phyloP scores from a whole-genome alignment of 2,113 vertebrate genomes.

The Apaloderma vittatum region DNA sequence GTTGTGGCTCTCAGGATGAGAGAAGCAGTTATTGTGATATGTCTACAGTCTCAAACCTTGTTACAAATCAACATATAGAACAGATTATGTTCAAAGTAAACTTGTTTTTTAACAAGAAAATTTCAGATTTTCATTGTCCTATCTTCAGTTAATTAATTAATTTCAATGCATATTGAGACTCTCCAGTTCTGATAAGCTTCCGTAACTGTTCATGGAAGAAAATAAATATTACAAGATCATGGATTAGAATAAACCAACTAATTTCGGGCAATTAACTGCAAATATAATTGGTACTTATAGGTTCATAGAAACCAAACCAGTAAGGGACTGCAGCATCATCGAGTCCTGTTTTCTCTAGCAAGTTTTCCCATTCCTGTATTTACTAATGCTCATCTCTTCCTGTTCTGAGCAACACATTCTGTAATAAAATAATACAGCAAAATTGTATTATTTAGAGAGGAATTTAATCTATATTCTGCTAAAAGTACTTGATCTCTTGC shows the following conservation, averaged over 20 bases:
- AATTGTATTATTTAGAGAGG: background rate
- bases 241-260: background rate
- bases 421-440: background rate
- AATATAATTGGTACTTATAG: too few species aligned
- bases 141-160: background rate
- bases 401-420: too few species aligned
- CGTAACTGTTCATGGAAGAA: background rate
- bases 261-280: background rate
- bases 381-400: too few species aligned
- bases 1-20: fast-evolving
- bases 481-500: background rate
- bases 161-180: background rate
- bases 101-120: background rate
- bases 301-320: too few species aligned
- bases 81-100: background rate
- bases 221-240: background rate
- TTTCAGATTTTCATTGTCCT: background rate
- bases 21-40: background rate
- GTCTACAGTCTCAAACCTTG: background rate
- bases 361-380: too few species aligned
- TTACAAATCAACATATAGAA: background rate
- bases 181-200: background rate
- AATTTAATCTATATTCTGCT: background rate
- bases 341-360: too few species aligned
- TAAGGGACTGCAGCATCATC: too few species aligned